phyloP scores from a whole-genome alignment of 2,888 invertebrate species.

The Ochropacha duplaris region DNA sequence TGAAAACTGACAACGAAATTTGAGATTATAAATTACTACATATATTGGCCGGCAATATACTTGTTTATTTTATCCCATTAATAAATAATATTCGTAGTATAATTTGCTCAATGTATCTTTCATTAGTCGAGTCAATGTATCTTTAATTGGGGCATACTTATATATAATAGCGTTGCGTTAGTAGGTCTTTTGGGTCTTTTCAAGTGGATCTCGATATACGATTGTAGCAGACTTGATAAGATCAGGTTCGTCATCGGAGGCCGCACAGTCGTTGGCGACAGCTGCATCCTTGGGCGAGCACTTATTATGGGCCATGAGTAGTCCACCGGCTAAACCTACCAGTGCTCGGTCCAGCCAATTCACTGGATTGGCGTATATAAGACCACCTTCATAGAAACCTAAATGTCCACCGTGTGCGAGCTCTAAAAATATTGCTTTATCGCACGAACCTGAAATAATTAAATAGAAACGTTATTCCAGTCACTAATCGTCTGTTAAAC shows the following conservation, averaged over 20 bases:
- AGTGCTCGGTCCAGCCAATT: conserved; percentile 96
- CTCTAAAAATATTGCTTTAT: conserved; percentile 89
- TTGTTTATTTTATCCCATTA: neutral
- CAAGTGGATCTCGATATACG: conserved; percentile 67
- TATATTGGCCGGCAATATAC: conserved; percentile 1
- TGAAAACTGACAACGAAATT: neutral
- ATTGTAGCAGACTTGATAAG: conserved; percentile 72
- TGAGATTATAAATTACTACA: neutral
- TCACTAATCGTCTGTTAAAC: neutral
- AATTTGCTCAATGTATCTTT: neutral
- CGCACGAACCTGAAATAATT: conserved; percentile 81
- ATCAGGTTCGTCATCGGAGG: conserved; percentile 63
- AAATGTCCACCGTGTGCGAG: conserved; percentile 96
- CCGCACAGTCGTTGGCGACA: conserved; percentile 20
- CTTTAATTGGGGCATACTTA: neutral
- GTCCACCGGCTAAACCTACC: conserved; percentile 90
- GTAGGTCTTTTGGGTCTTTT: conserved; percentile 30
- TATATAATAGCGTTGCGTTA: neutral
- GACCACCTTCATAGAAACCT: conserved; percentile 96
- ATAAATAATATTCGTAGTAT: neutral
- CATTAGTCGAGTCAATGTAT: neutral
- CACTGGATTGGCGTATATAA: conserved; percentile 93
- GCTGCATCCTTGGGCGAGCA: conserved; percentile 51
- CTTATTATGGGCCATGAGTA: conserved; percentile 84
- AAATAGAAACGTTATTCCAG: neutral